Evolutionary conservation across 2,888 invertebrate species (phyloP), one percentile per base, ranked within the genome.

Genomic region (Stenoptilia bipunctidactyla): DNA sequence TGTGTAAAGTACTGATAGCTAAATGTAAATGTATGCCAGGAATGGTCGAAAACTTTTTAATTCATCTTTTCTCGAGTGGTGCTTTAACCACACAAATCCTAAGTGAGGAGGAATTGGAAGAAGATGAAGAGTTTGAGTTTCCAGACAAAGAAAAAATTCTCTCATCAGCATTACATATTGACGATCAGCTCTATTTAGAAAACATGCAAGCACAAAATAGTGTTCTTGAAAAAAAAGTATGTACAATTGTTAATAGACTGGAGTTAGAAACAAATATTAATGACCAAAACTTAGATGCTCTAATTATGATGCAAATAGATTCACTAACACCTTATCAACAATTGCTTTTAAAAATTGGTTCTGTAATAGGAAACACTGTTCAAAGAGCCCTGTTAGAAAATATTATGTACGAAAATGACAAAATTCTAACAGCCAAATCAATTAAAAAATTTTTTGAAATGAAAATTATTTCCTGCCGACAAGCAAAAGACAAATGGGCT

Each of bases 291-390:
- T 45, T 79, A 38, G 76, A 84, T 45, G 77, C 84, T 12, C 58
- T 85, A 43, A 71, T 85, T 45, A 76, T 85, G 73, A 83, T 86
- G 45, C 76, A 85, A 57, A 85, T 86, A 45, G 86, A 86, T 59
- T 79, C 85, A n/a, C 68, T 88, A 36, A 85, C 85, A 3, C 80
- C 86, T 1, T 87, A 86, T 53, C 87, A 89, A 55, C 88, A 89
- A 51, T 58, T 86, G 40, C 63, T 89, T 36, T 60, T 89, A 10
- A 88, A 88, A 62, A 87, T 86, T 41, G 86, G 86, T 5, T 82
- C 88, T 0, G 85, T 87, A 1, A 67, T 89, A 27, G 89, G 89
- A 0, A 70, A 76, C 33, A 59, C 83, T 3, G 74, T 89, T 42
- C 77, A 83, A 10, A 69, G 88, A 45, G 70, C 71, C 14, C 71